Base-by-base conservation (phyloP, 2,113 vertebrate species). In the Microcebus lehilahytsara region DNA sequence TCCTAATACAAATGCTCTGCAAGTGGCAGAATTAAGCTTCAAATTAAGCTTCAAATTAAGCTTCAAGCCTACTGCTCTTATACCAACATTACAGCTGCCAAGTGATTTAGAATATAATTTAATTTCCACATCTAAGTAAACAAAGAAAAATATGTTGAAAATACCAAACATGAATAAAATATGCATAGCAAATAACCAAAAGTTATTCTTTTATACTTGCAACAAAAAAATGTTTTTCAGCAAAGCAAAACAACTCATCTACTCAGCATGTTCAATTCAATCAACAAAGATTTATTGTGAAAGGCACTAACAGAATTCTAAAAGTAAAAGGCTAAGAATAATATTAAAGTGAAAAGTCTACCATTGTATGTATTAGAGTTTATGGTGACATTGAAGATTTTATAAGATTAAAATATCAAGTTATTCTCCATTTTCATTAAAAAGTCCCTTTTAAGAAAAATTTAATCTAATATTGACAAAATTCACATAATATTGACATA, bases 231-330 rank as follows among this genome's bases (percentile, higher is more conserved):
- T 27, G 51, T 42, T 81, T 79, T 85, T 93, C 72, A 79, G 60
- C 51, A 85, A 96, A 85, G 46, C 62, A 34, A 80, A 95, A 89
- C 32, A 86, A 75, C n/a, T 67, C 46, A 69, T 75, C 49, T 66
- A 81, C 53, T 80, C 40, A 83, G 80, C 23, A 83, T 16, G 40
- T 83, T 93, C 66, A 60, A 72, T 58, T 72, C 66, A 90, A 86
- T 86, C 49, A 37, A 93, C 53, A 89, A 69, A 34, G 19, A 40
- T 46, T 89, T 81, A 80, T 37, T 87, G 80, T 77, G n/a, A 85
- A 92, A 96, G n/a, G 25, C 32, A n/a, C 46, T 85, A 80, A 74
- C 22, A 75, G 49, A 69, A 86, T 90, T 90, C 80, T 94, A 75
- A 91, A 79, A 75, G 66, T 79, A 93, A 85, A 60, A 62, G 16